phyloP scores from a whole-genome alignment of 2,888 invertebrate genomes.

The Resseliella maxima region DNA sequence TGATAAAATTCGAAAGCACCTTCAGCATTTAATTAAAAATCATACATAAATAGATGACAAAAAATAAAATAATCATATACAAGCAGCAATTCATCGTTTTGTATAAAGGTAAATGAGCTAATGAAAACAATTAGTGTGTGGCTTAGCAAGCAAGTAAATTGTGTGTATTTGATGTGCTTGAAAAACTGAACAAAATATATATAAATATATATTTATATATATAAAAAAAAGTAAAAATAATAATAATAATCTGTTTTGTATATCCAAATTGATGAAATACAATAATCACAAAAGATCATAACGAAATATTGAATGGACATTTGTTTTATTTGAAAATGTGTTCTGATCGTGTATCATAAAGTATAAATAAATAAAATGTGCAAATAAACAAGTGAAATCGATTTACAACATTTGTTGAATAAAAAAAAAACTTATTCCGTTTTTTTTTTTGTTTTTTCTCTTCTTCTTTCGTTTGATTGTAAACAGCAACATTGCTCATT shows the following conservation, averaged over 20 bases:
- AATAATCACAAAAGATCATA: too few relatives aligned
- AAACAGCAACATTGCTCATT: too few relatives aligned
- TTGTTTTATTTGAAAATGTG: not conserved
- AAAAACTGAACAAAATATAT: too few relatives aligned
- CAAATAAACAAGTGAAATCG: not conserved
- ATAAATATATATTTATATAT: too few relatives aligned
- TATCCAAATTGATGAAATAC: not conserved
- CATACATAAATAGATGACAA: slow-evolving; percentile 3
- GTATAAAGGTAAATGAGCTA: not conserved
- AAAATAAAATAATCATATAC: not conserved
- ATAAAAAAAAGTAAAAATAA: too few relatives aligned
- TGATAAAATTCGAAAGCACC: slow-evolving; percentile 53
- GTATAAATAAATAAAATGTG: not conserved
- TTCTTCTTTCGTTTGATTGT: too few relatives aligned
- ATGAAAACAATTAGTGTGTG: not conserved
- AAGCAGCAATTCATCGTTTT: not conserved
- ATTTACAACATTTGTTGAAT: not conserved
- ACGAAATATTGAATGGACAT: too few relatives aligned
- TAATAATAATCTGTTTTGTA: too few relatives aligned
- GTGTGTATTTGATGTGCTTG: not conserved
- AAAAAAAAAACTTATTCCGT: too few relatives aligned
- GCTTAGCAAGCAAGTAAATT: not conserved
- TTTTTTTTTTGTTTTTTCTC: not conserved
- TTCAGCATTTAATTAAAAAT: slow-evolving; percentile 52
- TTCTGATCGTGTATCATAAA: not conserved